Evolutionary conservation across 2,888 invertebrate species (phyloP), one percentile per base, ranked within the genome.

Genomic region (Gortyna flavago): DNA sequence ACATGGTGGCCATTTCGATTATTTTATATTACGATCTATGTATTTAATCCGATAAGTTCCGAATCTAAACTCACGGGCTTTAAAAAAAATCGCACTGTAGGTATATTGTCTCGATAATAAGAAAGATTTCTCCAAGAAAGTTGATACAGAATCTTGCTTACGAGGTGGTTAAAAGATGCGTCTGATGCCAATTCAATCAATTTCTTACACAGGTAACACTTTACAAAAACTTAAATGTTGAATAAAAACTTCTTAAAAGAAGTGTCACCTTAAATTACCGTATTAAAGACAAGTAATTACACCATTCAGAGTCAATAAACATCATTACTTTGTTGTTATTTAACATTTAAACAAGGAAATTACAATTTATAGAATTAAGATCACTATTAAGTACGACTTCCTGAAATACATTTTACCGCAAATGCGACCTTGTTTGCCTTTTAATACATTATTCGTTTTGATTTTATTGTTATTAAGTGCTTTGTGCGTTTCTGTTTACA

Each of bases 341-440:
- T 75, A n/a, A 73, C 77, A 77, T 73, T 75, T 76, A 72, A 75
- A 77, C 61, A 38, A 87, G 87, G 85, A 87, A 87, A 85, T 75
- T 48, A 51, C 44, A 51, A 51, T 75, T 67, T 54, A 74, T 69
- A 73, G n/a, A 76, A 66, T 77, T 77, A 72, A 79, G 32, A 68
- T 71, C 41, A 41, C 16, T n/a, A 35, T 16, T n/a, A 54, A 54
- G 25, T n/a, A n/a, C 9, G 57, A 38, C 65, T 81, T 81, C 72
- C 85, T 81, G 75, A 66, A 73, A 51, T 57, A 72, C 25, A 71
- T 81, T 48, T 75, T 16, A 61, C 44, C 59, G 48, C 64, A 69
- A 74, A 66, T 29, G 21, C 35, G 21, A 65, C 68, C 70, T 71
- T 71, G 71, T 65, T 75, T 78, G 57, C 51, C 57, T 64, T 70